Base-by-base conservation (phyloP, 2,113 vertebrate species). In the Eulemur macaco region DNA sequence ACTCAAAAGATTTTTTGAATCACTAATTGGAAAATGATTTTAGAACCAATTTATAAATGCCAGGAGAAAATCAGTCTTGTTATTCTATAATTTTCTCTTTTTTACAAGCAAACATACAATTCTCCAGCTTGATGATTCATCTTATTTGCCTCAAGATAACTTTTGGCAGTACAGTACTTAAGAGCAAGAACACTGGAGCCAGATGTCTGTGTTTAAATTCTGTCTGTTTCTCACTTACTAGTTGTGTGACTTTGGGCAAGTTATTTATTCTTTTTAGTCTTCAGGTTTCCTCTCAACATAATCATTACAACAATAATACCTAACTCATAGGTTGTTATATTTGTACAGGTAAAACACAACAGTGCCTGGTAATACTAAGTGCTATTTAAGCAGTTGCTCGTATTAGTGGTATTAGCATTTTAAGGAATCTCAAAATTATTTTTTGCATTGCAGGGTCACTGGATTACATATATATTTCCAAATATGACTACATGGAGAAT, bases 401-500 rank as follows among this genome's bases (percentile, higher is more conserved):
- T 64, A 89, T 58, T 74, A 68, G 34, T 60, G 66, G 68, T 15
- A 54, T 68, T 1, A 68, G 56, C 50, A 91, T 56, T 47, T 84
- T 93, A 86, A 82, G 37, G 54, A 88, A 80, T 25, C 27, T 66
- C 39, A 85, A 85, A 86, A 77, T 84, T 73, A 80, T 74, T 85
- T 64, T 77, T 31, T 25, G 54, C 6, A 60, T 77, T 89, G 10
- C 17, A 77, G 37, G 39, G 6, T 88, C 60, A 76, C 8, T 85
- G 10, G 1, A 69, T 84, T 47, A 94, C 81, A 34, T 37, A 71
- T n/a, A 87, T 45, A 69, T 5, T 95, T 90, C n/a, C 56, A 64
- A 73, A 92, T 76, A 77, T 20, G 50, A 85, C 39, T 54, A 81
- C n/a, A 63, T 56, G 60, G 74, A 78, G 47, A 85, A 74, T 27